Evolutionary conservation across 2,797 vertebrate genomes (phyloP).

Genomic region (Gymnocypris eckloni): DNA sequence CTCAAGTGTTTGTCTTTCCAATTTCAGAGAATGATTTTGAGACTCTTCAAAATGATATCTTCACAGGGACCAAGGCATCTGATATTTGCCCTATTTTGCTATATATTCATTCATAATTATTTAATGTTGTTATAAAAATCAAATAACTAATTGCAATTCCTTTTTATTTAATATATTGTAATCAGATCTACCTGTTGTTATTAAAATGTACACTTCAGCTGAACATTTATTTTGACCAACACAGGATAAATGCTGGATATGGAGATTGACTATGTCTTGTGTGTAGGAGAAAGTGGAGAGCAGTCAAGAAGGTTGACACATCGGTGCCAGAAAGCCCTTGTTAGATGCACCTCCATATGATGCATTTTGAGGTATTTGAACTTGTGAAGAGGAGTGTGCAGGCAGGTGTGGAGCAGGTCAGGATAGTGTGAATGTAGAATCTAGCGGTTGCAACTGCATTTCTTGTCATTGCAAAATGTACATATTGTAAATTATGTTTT

Average conservation of each 20-base stretch:
- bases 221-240: background rate
- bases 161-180: background rate
- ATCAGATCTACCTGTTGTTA: background rate
- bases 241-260: background rate
- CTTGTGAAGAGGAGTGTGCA: background rate
- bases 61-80: background rate
- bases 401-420: background rate
- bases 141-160: background rate
- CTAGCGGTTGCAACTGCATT: background rate
- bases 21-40: background rate
- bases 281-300: background rate
- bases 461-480: background rate
- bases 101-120: background rate
- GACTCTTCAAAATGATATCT: background rate
- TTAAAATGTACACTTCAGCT: background rate
- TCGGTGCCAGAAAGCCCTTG: background rate
- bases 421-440: background rate
- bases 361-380: background rate
- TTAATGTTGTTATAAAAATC: background rate
- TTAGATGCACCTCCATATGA: constrained; percentile 3
- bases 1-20: background rate
- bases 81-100: background rate
- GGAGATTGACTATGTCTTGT: background rate
- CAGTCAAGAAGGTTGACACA: background rate
- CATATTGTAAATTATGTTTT: background rate